phyloP scores from a whole-genome alignment of 2,797 vertebrate genomes.

The Setipinna tenuifilis region DNA sequence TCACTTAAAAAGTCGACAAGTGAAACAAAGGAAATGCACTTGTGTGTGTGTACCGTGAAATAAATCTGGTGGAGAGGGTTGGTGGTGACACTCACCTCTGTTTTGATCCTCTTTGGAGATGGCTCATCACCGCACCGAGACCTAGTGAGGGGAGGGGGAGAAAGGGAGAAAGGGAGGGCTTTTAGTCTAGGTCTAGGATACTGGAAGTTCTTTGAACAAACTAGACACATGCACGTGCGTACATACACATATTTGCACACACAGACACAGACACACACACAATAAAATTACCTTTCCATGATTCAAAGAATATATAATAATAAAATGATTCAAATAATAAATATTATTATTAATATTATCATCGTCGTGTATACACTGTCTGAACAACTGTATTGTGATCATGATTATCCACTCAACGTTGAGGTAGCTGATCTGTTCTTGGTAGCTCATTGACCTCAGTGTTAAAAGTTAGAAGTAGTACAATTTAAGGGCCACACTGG shows the following conservation, averaged over 20 bases:
- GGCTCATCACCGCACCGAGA: slow-evolving; percentile 94
- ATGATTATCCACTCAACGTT: too few species aligned
- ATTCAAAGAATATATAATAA: background rate
- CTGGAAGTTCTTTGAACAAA: background rate
- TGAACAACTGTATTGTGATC: background rate
- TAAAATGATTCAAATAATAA: background rate
- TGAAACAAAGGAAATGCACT: background rate
- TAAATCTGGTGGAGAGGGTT: background rate
- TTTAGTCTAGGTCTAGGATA: background rate
- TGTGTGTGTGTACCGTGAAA: background rate
- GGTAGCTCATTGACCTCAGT: background rate
- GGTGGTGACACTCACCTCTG: slow-evolving; percentile 82
- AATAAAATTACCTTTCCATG: background rate
- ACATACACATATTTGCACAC: background rate
- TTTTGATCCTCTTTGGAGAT: slow-evolving; percentile 96
- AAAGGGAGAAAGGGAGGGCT: background rate
- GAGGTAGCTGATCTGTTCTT: background rate
- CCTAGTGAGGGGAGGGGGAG: slow-evolving; percentile 69
- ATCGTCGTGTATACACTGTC: background rate
- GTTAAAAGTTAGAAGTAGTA: background rate
- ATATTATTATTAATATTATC: background rate
- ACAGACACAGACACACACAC: background rate
- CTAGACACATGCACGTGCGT: background rate
- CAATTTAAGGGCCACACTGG: too few species aligned
- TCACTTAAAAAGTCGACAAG: background rate